Base-by-base conservation (phyloP, 1,140 invertebrate genomes). In the Zaprionus taronus region DNA sequence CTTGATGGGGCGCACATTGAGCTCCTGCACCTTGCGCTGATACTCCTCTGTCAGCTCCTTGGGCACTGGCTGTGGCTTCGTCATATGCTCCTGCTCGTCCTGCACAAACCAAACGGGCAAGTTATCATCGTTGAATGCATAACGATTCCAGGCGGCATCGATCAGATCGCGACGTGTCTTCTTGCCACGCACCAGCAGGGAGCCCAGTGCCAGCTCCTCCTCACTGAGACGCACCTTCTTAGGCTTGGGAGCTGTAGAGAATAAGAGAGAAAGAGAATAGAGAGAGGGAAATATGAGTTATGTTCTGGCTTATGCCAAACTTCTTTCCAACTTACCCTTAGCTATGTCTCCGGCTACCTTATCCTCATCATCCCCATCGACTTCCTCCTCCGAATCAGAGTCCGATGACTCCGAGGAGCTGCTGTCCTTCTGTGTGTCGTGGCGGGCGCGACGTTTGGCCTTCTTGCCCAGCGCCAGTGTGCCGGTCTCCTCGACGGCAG, bases 91-190 rank as follows among this genome's bases (percentile, higher is more conserved):
- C 65, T 96, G 95, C 93, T 99, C 99, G 87, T 99, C 99, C 72
- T 98, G 95, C 0, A 96, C 94, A 94, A 99, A 99, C 99, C 99
- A 99, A 78, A 97, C 96, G 0, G 99, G 99, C 36, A 99, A 93
- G 91, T 97, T 95, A 9, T 96, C 95, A 93, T 99, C 99, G 80
- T 97, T 97, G 83, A 97, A 97, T 0, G 95, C 95, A 91, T 97
- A 98, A 78, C 98, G 95, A 93, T 99, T 99, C 97, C 98, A 99
- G 2, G 95, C 97, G 20, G 94, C 96, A 93, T 99, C 98, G 26
- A 96, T 94, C 11, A 99, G 92, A 91, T 99, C 97, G 31, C 97
- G 94, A 79, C 96, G 97, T 7, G 95, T 94, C 93, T 98, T 99
- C 91, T 96, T 96, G 64, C 97, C 98, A 56, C 97, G 95, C 4